phyloP scores from a whole-genome alignment of 2,888 invertebrate genomes.

The Onthophagus sagittarius region DNA sequence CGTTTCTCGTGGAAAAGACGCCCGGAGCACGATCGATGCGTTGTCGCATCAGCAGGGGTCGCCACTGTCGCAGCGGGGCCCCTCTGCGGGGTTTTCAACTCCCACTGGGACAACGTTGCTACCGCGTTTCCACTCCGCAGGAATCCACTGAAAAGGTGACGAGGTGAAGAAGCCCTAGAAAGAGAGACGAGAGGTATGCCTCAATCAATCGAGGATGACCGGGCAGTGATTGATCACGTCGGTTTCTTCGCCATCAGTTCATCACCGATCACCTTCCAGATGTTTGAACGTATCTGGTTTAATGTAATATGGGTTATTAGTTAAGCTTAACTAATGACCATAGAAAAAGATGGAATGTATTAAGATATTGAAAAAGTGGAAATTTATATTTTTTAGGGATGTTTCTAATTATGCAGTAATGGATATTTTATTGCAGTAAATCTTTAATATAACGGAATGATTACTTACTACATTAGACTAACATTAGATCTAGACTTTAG shows the following conservation, averaged over 20 bases:
- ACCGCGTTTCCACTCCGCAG: conserved; percentile 28
- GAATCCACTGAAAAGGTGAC: conserved; percentile 19
- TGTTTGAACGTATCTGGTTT: neutral
- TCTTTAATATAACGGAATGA: too few relatives aligned
- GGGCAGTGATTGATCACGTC: conserved; percentile 17
- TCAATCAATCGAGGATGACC: neutral
- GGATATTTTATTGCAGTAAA: too few relatives aligned
- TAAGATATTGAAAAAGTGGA: neutral
- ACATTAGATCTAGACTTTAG: too few relatives aligned
- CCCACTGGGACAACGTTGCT: conserved; percentile 30
- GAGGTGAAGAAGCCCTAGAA: neutral
- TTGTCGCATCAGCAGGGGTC: conserved; percentile 45
- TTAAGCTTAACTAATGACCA: neutral
- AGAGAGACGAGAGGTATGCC: neutral
- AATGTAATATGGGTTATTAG: neutral
- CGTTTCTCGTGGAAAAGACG: conserved; percentile 19
- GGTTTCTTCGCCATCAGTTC: neutral
- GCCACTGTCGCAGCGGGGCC: conserved; percentile 46
- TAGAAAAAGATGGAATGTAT: neutral
- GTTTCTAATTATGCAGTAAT: too few relatives aligned
- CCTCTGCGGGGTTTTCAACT: conserved; percentile 37
- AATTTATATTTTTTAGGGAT: neutral
- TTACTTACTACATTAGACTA: too few relatives aligned
- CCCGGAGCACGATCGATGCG: conserved; percentile 42
- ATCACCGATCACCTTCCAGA: neutral